Percentiles rank a stretch among this genome's conserved stretches.
Conservation (phyloP, 2,888 invertebrate genomes). For the Mythimna impura region DNA sequence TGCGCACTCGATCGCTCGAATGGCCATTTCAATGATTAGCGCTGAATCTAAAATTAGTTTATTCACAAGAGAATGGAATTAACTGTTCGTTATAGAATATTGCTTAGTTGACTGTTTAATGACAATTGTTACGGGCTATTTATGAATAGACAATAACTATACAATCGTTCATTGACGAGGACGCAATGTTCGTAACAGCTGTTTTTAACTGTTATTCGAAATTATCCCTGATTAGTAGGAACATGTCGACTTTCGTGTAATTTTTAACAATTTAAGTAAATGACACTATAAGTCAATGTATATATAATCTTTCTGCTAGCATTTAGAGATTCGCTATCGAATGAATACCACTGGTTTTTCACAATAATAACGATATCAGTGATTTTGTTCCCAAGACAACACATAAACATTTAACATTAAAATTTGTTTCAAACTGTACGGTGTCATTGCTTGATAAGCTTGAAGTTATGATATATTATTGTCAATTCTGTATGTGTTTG, state of each 20-base stretch:
- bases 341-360: too few relatives aligned
- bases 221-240: too few relatives aligned
- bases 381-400: too few relatives aligned
- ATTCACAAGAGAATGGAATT: conserved; percentile 1
- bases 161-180: not conserved
- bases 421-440: not conserved
- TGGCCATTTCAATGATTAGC: conserved; percentile 31
- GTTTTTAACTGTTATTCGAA: not conserved
- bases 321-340: too few relatives aligned
- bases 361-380: not conserved
- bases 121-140: not conserved
- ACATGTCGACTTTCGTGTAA: too few relatives aligned
- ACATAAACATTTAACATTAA: not conserved
- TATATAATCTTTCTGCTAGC: too few relatives aligned
- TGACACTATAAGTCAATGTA: too few relatives aligned
- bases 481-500: not conserved
- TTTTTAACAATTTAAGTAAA: too few relatives aligned
- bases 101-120: conserved; percentile 1
- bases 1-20: conserved; percentile 22
- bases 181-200: not conserved
- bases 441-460: not conserved
- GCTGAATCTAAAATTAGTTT: conserved; percentile 30
- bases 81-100: conserved; percentile 6
- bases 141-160: not conserved
- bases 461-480: not conserved